Conservation (phyloP, 2,888 invertebrate genomes). For the Amblyteles armatorius region DNA sequence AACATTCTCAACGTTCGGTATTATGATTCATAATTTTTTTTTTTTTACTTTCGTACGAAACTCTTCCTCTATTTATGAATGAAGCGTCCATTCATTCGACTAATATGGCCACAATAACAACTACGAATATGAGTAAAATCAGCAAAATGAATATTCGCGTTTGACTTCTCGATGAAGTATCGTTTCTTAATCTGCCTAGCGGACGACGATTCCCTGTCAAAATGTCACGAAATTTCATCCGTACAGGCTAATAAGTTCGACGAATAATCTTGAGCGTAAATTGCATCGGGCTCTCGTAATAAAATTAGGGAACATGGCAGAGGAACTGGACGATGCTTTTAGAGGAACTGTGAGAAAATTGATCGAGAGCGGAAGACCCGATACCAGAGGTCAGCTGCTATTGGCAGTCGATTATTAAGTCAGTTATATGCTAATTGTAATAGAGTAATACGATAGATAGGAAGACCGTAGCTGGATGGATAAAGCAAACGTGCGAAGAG, state of each 20-base stretch:
- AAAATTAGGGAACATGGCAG: constrained; percentile 46
- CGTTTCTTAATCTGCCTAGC: neutral
- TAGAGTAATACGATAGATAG: constrained; percentile 46
- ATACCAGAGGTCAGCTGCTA: constrained; percentile 10
- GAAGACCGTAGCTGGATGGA: constrained; percentile 62
- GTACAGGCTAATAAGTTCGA: constrained; percentile 19
- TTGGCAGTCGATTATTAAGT: neutral
- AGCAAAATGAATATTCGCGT: constrained; percentile 2
- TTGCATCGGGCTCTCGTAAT: constrained; percentile 4
- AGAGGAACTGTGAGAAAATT: constrained; percentile 8
- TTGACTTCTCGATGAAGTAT: constrained; percentile 1
- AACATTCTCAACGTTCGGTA: neutral
- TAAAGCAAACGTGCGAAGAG: constrained; percentile 60
- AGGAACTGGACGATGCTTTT: neutral
- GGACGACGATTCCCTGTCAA: constrained; percentile 43
- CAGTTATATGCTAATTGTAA: neutral
- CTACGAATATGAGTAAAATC: neutral
- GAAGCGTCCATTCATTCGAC: neutral
- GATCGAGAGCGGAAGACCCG: neutral
- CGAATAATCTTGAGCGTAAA: constrained; percentile 10
- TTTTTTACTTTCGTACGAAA: neutral
- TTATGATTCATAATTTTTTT: neutral
- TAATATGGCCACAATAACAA: constrained; percentile 6
- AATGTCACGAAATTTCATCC: constrained; percentile 48
- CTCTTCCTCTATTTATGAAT: neutral